phyloP scores from a whole-genome alignment of 2,888 invertebrate species.

The Trachelus troglodyta region DNA sequence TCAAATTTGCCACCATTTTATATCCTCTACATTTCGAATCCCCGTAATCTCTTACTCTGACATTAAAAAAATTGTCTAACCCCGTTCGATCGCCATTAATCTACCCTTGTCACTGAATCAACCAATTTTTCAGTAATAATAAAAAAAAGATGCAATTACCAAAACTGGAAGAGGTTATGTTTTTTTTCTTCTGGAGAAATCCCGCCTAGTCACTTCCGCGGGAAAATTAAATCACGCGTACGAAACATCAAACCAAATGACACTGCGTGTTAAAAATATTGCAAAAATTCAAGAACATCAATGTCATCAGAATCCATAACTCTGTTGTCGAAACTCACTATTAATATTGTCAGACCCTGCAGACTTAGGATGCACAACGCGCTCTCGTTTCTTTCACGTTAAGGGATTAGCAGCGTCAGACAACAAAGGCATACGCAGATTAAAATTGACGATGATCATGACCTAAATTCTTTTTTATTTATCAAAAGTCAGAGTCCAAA shows the following conservation, averaged over 20 bases:
- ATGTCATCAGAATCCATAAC: background rate
- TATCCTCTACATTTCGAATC: background rate
- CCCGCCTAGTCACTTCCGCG: background rate
- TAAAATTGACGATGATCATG: background rate
- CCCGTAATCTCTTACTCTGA: background rate
- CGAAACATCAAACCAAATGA: background rate
- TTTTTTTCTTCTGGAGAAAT: background rate
- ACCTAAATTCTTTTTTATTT: background rate
- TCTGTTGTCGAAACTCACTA: background rate
- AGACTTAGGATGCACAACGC: background rate
- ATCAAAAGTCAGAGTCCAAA: background rate
- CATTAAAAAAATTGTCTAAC: background rate
- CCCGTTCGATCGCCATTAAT: background rate
- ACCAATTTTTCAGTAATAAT: background rate
- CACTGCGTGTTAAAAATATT: background rate
- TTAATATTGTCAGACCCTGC: background rate
- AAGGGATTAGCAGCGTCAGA: background rate
- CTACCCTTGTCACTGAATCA: background rate
- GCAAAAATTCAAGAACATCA: background rate
- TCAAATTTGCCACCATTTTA: background rate
- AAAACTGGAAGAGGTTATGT: background rate
- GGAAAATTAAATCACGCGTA: background rate
- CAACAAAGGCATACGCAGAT: background rate
- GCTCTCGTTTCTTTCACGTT: background rate
- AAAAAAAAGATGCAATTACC: background rate